Evolutionary conservation across 2,888 invertebrate genomes (phyloP).

Genomic region (Nomada flava): DNA sequence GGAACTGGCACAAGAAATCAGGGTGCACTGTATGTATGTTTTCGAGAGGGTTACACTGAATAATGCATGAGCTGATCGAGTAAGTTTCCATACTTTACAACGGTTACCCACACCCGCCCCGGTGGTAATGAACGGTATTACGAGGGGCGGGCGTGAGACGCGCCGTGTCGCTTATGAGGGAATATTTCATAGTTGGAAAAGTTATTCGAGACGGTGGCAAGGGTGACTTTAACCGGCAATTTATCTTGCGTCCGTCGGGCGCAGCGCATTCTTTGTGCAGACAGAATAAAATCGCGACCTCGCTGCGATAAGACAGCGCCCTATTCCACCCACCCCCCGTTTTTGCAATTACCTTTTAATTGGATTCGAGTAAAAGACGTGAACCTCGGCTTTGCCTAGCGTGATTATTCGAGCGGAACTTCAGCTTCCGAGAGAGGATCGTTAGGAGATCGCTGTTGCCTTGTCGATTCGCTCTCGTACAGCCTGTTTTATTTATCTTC

Average conservation of each 20-base stretch:
- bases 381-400: conserved; percentile 29
- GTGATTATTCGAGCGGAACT: conserved; percentile 52
- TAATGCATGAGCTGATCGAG: conserved; percentile 69
- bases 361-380: conserved; percentile 51
- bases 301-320: conserved; percentile 24
- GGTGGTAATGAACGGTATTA: conserved; percentile 72
- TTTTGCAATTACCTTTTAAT: conserved; percentile 63
- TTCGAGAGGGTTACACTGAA: conserved; percentile 46
- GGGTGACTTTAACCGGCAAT: conserved; percentile 62
- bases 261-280: conserved; percentile 40
- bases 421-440: conserved; percentile 30
- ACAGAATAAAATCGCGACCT: conserved; percentile 5
- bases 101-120: conserved; percentile 34
- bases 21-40: conserved; percentile 27
- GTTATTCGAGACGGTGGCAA: conserved; percentile 56
- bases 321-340: neutral
- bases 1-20: conserved; percentile 22
- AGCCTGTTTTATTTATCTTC: conserved; percentile 14
- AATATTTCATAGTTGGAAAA: conserved; percentile 76
- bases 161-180: conserved; percentile 70
- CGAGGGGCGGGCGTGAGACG: conserved; percentile 51
- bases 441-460: conserved; percentile 41
- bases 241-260: conserved; percentile 57
- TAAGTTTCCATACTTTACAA: conserved; percentile 57
- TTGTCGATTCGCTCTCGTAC: conserved; percentile 16